Base-by-base conservation (phyloP, 2,113 vertebrate species). In the Stomatorhinus ivindoensis region DNA sequence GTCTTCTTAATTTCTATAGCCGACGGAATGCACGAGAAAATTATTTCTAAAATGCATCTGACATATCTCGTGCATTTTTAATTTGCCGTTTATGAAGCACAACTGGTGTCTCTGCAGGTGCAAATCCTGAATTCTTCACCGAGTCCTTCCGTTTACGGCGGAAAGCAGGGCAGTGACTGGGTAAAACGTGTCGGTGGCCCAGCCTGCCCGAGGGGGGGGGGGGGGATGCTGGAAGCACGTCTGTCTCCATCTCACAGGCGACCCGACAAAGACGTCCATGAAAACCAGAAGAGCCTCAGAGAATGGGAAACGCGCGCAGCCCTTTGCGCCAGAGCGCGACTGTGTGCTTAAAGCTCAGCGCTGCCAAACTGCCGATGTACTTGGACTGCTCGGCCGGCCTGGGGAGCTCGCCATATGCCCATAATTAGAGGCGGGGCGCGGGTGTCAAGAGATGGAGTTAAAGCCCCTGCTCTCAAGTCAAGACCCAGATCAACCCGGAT, bases 401-500 rank as follows among this genome's bases (percentile, higher is more conserved):
- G 82, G 42, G 44, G 44, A 84, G 39, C 35, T n/a, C 44, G 21
- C 82, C 82, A 84, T 47, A 84, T 84, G 82, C 82, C 73, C 24
- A 84, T 44, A 47, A 84, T 84, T 84, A 84, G 82, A 84, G 82
- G 82, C 39, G 39, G 44, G 82, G 24, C 42, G 21, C 42, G 15
- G 44, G 82, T 84, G 82, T 84, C 82, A 84, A 47, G 82, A 84
- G 39, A 47, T 47, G 82, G 44, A 46, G 82, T 84, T 80, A 80
- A 42, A 42, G 35, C 73, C 13, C 73, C 27, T 13, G 73, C 73
- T 84, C 82, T 84, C 82, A 21, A 47, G 39, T 84, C 39, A 39
- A 44, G 76, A 44, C 31, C 76, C 76, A 44, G 76, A 42, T 44
- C 82, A 84, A 47, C 44, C 82, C 21, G 46, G 44, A 24, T 46